Evolutionary conservation across 2,888 invertebrate species (phyloP).

Genomic region (Strigamia crassipes): DNA sequence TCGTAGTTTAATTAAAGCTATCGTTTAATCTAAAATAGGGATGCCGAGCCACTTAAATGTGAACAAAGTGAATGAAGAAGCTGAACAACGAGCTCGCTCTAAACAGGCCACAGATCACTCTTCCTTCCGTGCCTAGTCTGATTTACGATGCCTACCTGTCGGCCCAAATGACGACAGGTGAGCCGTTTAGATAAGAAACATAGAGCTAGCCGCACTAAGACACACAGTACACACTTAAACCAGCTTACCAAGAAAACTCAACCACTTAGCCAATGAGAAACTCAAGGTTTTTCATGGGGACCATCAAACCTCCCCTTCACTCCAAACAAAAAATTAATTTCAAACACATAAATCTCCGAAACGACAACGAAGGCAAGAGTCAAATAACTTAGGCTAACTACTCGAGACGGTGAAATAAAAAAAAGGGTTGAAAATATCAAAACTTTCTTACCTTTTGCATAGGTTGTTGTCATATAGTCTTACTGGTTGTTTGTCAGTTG

Average conservation of each 20-base stretch:
- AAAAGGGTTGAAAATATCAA: background rate
- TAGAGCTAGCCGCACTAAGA: constrained; percentile 32
- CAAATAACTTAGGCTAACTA: background rate
- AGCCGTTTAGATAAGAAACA: constrained; percentile 40
- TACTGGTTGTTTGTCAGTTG: background rate
- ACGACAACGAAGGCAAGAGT: background rate
- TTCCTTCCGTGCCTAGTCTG: constrained; percentile 40
- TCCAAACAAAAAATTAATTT: constrained; percentile 28
- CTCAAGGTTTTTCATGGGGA: background rate
- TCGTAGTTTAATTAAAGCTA: constrained; percentile 8
- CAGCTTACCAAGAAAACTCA: constrained; percentile 37
- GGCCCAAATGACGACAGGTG: constrained; percentile 42
- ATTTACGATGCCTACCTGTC: constrained; percentile 40
- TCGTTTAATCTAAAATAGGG: background rate
- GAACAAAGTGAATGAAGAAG: constrained; percentile 27
- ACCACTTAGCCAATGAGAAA: constrained; percentile 40
- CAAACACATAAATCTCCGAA: background rate
- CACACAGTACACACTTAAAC: constrained; percentile 31
- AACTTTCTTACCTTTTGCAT: constrained; percentile 4
- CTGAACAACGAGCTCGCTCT: constrained; percentile 32
- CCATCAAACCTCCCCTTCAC: background rate
- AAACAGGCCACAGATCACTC: constrained; percentile 42
- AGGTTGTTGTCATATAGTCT: background rate
- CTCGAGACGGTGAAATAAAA: background rate
- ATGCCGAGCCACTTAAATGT: constrained; percentile 6